These are phyloP conservation scores for Diorhabda sublineata DNA, from an alignment of 1,140 invertebrate species.

Conservation along the genomic window DNA sequence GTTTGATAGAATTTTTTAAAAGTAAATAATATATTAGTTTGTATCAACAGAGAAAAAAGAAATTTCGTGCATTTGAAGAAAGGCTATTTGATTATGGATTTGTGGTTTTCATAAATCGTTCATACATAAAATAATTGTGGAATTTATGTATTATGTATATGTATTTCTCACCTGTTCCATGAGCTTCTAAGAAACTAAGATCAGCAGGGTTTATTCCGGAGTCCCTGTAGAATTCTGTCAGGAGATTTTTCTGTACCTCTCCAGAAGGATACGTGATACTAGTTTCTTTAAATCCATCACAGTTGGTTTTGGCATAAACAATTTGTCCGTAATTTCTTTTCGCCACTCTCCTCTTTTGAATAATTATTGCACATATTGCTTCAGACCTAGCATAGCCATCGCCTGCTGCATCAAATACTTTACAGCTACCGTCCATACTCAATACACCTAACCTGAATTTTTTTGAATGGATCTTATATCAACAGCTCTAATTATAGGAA, in stretches of 20 bases:
- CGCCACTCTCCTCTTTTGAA: slow-evolving; percentile 78
- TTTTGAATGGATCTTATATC: too few species aligned
- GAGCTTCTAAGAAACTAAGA: slow-evolving; percentile 84
- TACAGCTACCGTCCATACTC: slow-evolving; percentile 79
- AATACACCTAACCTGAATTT: slow-evolving; percentile 72
- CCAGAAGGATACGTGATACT: slow-evolving; percentile 93
- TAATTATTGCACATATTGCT: slow-evolving; percentile 69
- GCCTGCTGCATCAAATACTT: slow-evolving; percentile 81
- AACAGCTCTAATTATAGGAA: background rate
- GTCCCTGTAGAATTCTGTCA: slow-evolving; percentile 84
- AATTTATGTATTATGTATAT: slow-evolving; percentile 46
- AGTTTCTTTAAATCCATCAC: slow-evolving; percentile 69
- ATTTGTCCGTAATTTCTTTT: slow-evolving; percentile 63
- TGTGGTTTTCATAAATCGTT: too few species aligned
- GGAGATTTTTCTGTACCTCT: slow-evolving; percentile 70
- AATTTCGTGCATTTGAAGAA: too few species aligned
- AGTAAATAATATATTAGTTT: too few species aligned
- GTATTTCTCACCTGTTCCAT: slow-evolving; percentile 68
- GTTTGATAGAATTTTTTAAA: too few species aligned
- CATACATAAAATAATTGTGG: background rate
- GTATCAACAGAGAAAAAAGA: too few species aligned
- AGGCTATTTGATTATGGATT: too few species aligned
- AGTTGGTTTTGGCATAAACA: slow-evolving; percentile 65
- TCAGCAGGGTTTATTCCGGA: slow-evolving; percentile 66
- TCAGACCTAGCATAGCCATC: slow-evolving; percentile 73